Evolutionary conservation across 2,888 invertebrate genomes (phyloP).

Genomic region (Syrphus vitripennis): DNA sequence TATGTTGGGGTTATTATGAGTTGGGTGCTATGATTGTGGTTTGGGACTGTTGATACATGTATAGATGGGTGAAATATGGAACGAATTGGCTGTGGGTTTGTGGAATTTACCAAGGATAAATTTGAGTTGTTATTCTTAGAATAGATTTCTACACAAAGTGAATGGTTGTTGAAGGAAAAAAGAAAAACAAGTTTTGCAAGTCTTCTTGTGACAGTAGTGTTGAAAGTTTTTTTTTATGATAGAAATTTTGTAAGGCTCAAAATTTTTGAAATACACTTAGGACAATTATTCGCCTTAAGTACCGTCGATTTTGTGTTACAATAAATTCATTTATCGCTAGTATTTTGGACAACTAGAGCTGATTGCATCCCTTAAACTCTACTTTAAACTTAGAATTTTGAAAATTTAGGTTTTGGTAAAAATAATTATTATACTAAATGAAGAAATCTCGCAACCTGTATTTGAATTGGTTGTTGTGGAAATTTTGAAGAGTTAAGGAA

Average conservation of each 20-base stretch:
- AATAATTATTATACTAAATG: no score
- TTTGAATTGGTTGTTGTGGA: no score
- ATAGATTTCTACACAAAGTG: conserved; percentile 10
- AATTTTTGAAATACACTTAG: no score
- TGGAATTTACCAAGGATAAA: conserved; percentile 30
- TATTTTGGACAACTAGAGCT: no score
- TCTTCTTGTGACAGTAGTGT: background rate
- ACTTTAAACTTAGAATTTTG: no score
- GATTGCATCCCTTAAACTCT: no score
- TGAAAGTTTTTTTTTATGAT: background rate
- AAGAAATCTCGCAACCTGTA: no score
- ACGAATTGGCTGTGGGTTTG: background rate
- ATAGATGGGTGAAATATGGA: background rate
- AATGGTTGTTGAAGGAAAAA: no score
- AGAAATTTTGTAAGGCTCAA: no score
- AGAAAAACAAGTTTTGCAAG: background rate
- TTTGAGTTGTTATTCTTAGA: conserved; percentile 36
- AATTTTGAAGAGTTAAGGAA: no score
- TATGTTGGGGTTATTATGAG: background rate
- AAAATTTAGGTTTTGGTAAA: no score
- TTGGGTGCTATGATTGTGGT: background rate
- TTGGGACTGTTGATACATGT: background rate
- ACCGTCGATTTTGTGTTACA: background rate
- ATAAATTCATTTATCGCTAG: background rate
- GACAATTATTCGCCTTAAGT: no score